Percentiles rank a stretch among this genome's conserved stretches.
Evolutionary conservation across 2,113 vertebrate species (phyloP).

Genomic region (Phylloscopus whistleri): DNA sequence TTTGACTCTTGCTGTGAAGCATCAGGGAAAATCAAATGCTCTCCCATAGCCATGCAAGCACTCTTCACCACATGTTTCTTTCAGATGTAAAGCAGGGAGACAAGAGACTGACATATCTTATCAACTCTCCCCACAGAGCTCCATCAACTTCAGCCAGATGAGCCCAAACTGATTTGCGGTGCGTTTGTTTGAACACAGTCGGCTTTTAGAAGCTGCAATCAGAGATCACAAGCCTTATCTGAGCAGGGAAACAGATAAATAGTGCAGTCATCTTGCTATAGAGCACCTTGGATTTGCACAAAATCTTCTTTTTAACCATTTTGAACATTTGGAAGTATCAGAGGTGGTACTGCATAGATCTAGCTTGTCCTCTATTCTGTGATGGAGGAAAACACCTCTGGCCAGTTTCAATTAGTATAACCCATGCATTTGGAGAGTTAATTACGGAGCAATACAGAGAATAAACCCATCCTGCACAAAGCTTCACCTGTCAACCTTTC

Average conservation of each 20-base stretch:
- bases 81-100: neutral
- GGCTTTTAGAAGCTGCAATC: neutral
- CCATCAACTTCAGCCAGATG: neutral
- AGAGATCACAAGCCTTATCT: slow-evolving; percentile 21
- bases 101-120: slow-evolving; percentile 21
- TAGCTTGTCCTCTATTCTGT: neutral
- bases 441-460: neutral
- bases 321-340: neutral
- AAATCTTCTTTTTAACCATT: neutral
- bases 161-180: neutral
- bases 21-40: neutral
- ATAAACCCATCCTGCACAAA: neutral
- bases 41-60: neutral
- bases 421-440: neutral
- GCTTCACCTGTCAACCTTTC: neutral
- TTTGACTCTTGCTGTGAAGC: neutral
- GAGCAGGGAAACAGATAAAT: neutral
- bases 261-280: neutral
- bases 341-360: neutral
- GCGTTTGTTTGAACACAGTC: neutral
- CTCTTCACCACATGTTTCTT: neutral
- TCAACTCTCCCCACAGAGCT: neutral
- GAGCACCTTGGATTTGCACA: neutral
- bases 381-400: neutral
- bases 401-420: neutral